These are phyloP conservation scores for Myopa testacea DNA, from an alignment of 2,888 invertebrate genomes.

Conservation along the genomic window DNA sequence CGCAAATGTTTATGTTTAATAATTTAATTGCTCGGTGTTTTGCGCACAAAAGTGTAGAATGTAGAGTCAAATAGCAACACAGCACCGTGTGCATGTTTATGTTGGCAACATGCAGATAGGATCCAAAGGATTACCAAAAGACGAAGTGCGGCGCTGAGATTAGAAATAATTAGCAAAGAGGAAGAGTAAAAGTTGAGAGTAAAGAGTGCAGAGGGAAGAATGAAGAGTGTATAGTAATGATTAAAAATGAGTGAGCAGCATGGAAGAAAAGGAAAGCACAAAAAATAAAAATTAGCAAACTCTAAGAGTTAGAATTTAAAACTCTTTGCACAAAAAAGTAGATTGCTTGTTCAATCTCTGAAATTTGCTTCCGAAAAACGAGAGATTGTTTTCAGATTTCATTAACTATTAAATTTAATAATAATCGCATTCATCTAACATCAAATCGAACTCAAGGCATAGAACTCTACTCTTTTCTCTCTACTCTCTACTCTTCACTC, in stretches of 20 bases:
- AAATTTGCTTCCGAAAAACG: too few relatives aligned
- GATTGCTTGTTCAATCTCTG: too few relatives aligned
- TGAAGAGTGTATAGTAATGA: too few relatives aligned
- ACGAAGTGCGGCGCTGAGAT: neutral
- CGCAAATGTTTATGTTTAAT: conserved; percentile 34
- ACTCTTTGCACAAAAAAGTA: neutral
- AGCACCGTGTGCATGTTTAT: neutral
- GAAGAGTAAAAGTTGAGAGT: neutral
- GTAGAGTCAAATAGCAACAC: neutral
- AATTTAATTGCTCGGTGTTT: conserved; percentile 29
- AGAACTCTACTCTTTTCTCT: too few relatives aligned
- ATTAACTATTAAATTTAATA: too few relatives aligned
- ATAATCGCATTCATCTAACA: too few relatives aligned
- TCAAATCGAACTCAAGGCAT: too few relatives aligned
- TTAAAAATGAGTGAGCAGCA: too few relatives aligned
- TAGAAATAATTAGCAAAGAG: conserved; percentile 12
- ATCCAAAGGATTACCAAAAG: neutral
- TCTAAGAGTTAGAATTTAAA: too few relatives aligned
- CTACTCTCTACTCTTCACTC: too few relatives aligned
- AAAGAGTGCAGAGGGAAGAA: neutral
- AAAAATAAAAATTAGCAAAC: neutral
- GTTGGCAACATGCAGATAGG: conserved; percentile 17
- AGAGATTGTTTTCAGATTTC: too few relatives aligned
- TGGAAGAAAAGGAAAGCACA: neutral
- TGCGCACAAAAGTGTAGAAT: conserved; percentile 12